Base-by-base conservation (phyloP, 23 tunicate genomes). In the Aplidium turbinatum region DNA sequence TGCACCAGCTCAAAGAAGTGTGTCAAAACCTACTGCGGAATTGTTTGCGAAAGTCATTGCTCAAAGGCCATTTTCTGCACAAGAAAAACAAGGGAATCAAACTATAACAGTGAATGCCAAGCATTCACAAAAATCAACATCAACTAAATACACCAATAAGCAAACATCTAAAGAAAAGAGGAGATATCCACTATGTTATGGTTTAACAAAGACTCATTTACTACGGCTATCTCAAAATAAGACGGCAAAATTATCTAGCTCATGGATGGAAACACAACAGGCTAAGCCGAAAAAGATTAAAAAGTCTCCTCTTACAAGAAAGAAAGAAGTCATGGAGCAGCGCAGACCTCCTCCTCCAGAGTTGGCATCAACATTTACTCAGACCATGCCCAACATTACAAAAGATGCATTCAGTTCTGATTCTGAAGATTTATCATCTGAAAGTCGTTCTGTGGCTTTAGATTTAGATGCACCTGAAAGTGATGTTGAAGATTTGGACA, bases 161-260 rank as follows among this genome's bases (percentile, higher is more conserved):
- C 35, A 60, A 36, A 48, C 25, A 47, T 46, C 45, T 4, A 11
- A 27, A 45, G 36, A 30, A 4, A 58, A 55, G 28, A 72, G 61
- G 25, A 40, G 62, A 24, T 80, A 69, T 57, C 72, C 73, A 0
- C 34, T 81, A 22, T 34, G 63, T 20, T 81, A 81, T 81, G 87
- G 87, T 1, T 57, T 81, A 18, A 81, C 87, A 20, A 81, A 81
- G 52, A 47, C 87, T 22, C 52, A 70, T 48, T 47, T 70, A 30
- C 26, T 70, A 18, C 76, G 76, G 3, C 9, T 47, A 28, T 47
- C 76, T 5, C 13, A 9, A 18, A 70, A 70, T 25, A 70, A 47
- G 46, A 58, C 47, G n/a, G 3, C 76, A 21, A 9, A 30, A 29
- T 65, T 65, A 18, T 65, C 72, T 35, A 36, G 38, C 20, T 21